Percentiles rank a stretch among this genome's conserved stretches.
phyloP scores from a whole-genome alignment of 2,888 invertebrate species.

The Nomada goodeniana region DNA sequence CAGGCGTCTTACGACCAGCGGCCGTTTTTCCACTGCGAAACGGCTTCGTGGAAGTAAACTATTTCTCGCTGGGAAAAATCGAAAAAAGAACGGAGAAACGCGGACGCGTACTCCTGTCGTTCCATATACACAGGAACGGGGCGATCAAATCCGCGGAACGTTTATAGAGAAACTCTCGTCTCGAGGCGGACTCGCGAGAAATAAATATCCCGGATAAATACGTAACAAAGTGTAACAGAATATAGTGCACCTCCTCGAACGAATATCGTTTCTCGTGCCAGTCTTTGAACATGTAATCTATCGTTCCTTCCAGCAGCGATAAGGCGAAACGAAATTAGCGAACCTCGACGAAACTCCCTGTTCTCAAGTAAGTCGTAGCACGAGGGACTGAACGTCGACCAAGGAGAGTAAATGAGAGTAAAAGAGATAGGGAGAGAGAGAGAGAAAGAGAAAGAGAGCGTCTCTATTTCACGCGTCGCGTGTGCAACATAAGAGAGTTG shows the following conservation, averaged over 20 bases:
- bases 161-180: too few species aligned
- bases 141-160: too few species aligned
- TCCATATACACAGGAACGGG: not conserved
- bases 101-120: not conserved
- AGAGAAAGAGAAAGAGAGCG: constrained; percentile 20
- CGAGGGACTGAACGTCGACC: constrained; percentile 5
- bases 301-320: not conserved
- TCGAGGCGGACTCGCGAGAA: too few species aligned
- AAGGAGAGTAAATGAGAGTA: too few species aligned
- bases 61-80: constrained; percentile 13
- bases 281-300: not conserved
- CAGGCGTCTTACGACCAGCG: constrained; percentile 4
- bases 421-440: too few species aligned
- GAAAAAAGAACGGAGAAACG: not conserved
- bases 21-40: constrained; percentile 9
- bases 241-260: too few species aligned
- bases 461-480: constrained; percentile 56
- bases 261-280: too few species aligned
- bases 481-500: constrained; percentile 45
- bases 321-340: not conserved
- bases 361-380: constrained; percentile 17
- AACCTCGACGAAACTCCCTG: not conserved
- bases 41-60: constrained; percentile 34
- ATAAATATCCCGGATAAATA: too few species aligned
- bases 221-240: too few species aligned